Evolutionary conservation across 2,797 vertebrate genomes (phyloP).

Genomic region (Hemibagrus guttatus): DNA sequence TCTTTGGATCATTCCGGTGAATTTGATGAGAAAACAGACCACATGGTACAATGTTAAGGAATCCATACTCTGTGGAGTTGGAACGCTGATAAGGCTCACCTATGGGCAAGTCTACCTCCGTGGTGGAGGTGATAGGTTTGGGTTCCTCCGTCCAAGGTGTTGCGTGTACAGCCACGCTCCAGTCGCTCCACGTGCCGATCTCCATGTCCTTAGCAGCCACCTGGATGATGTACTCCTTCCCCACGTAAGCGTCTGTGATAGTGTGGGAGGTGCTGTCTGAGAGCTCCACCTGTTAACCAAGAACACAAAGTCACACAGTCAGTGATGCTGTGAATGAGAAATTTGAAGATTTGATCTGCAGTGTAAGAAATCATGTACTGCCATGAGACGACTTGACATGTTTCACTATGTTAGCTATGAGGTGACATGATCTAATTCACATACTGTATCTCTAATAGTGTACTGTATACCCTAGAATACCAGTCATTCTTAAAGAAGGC

Average conservation of each 20-base stretch:
- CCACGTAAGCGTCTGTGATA: slow-evolving; percentile 91
- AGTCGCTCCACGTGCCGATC: slow-evolving; percentile 97
- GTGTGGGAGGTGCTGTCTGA: slow-evolving; percentile 90
- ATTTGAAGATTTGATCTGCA: neutral
- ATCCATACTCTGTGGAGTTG: neutral
- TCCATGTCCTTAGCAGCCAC: slow-evolving; percentile 97
- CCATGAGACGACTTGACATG: neutral
- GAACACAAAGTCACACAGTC: slow-evolving; percentile 21
- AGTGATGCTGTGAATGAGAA: slow-evolving; percentile 16
- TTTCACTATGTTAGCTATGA: neutral
- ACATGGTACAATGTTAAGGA: neutral
- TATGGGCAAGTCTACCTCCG: slow-evolving; percentile 80
- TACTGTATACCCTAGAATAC: too few species aligned
- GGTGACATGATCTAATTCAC: neutral
- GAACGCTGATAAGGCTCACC: slow-evolving; percentile 44
- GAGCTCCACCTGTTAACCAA: slow-evolving; percentile 84
- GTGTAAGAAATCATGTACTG: neutral
- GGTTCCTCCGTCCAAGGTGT: slow-evolving; percentile 96
- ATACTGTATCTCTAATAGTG: neutral
- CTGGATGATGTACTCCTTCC: slow-evolving; percentile 99
- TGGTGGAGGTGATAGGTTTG: slow-evolving; percentile 80
- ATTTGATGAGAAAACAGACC: neutral
- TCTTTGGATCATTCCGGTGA: neutral
- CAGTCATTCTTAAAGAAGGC: neutral
- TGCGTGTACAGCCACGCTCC: slow-evolving; percentile 93